These are phyloP conservation scores for Protonemura montana DNA, from an alignment of 2,888 invertebrate genomes.

Conservation along the genomic window DNA sequence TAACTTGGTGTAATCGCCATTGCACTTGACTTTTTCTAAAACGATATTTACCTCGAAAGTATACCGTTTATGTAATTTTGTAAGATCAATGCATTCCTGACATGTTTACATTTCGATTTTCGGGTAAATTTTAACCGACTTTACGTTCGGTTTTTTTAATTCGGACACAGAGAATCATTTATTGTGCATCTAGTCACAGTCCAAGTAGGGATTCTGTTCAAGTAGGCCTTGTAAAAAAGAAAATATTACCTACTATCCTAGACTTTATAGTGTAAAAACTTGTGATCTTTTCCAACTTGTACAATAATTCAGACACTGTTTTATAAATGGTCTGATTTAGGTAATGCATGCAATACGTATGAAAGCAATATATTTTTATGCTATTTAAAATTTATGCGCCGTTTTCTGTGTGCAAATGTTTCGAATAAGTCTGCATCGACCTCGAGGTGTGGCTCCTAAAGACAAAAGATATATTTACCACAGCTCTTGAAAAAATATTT, in stretches of 20 bases:
- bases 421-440: background rate
- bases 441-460: background rate
- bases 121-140: background rate
- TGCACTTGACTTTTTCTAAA: background rate
- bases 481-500: background rate
- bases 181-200: constrained; percentile 48
- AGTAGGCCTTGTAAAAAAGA: background rate
- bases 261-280: background rate
- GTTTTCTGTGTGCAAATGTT: background rate
- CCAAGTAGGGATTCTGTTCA: constrained; percentile 36
- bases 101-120: background rate
- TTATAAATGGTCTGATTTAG: background rate
- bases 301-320: background rate
- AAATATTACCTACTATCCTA: background rate
- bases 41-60: background rate
- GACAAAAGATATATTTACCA: background rate
- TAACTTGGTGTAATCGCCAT: background rate
- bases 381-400: background rate
- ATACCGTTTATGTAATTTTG: background rate
- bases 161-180: background rate
- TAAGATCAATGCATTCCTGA: constrained; percentile 21
- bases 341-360: background rate
- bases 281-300: constrained; percentile 29
- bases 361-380: constrained; percentile 1
- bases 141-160: background rate